These are phyloP conservation scores for Drosophila bunnanda DNA, from an alignment of 2,888 invertebrate genomes.

Conservation along the genomic window DNA sequence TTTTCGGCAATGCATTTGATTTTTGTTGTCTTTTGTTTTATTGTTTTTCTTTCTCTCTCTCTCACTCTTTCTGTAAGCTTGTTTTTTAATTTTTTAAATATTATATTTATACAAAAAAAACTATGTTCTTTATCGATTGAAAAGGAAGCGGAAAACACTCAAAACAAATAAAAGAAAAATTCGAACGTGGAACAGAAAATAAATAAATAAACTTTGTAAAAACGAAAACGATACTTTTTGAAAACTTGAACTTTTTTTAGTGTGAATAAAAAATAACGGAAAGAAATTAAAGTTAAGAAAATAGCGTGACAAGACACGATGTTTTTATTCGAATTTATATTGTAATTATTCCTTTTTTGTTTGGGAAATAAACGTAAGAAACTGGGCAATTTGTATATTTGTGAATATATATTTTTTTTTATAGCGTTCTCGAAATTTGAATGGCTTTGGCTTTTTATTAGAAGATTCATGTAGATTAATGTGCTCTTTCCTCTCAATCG, in stretches of 20 bases:
- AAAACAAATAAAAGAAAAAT: conserved; percentile 42
- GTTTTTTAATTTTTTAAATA: conserved; percentile 7
- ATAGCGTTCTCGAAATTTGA: conserved; percentile 42
- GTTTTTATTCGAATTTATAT: conserved; percentile 2
- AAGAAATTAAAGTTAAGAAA: conserved; percentile 33
- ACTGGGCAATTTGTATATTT: conserved; percentile 27
- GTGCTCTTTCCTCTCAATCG: conserved; percentile 73
- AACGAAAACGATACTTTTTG: conserved; percentile 30
- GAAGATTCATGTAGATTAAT: conserved; percentile 63
- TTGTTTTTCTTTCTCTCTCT: conserved; percentile 18
- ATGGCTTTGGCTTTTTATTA: conserved; percentile 83
- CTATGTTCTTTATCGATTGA: conserved; percentile 13
- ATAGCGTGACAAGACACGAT: conserved; percentile 13
- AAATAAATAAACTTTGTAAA: conserved; percentile 11
- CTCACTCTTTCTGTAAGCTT: conserved; percentile 4
- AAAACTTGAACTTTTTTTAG: conserved; percentile 11
- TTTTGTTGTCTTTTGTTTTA: conserved; percentile 5
- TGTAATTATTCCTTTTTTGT: conserved; percentile 12
- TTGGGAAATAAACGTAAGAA: conserved; percentile 25
- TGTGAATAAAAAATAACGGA: conserved; percentile 34
- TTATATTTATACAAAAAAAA: conserved; percentile 1
- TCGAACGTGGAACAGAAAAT: conserved; percentile 29
- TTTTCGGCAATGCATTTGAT: conserved; percentile 19
- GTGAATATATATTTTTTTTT: conserved; percentile 27
- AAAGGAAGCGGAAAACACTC: conserved; percentile 57